Percentiles rank a stretch among this genome's conserved stretches.
These are phyloP conservation scores for Hippoglossus hippoglossus DNA, from an alignment of 2,797 vertebrate genomes.

Conservation along the genomic window DNA sequence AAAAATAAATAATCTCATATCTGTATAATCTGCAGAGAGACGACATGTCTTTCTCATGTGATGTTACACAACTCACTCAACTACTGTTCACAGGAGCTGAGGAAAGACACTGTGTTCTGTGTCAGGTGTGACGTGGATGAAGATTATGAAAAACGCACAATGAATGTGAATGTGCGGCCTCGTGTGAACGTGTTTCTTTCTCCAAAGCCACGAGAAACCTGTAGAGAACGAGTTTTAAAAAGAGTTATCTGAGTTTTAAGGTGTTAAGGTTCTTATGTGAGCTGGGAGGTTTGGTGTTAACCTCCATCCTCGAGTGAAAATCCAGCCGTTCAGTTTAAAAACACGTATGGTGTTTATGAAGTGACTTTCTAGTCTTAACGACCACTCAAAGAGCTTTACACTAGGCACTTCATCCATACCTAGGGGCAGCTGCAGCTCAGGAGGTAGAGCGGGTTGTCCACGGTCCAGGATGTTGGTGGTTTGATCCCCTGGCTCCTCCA, in stretches of 20 bases:
- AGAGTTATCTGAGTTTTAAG: slow-evolving; percentile 42
- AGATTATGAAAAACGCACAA: slow-evolving; percentile 34
- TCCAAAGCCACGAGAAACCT: slow-evolving; percentile 31
- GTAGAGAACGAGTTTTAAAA: slow-evolving; percentile 28
- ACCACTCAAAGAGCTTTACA: not conserved
- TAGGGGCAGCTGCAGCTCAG: no score
- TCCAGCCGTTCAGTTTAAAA: slow-evolving; percentile 12
- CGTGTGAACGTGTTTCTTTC: slow-evolving; percentile 21
- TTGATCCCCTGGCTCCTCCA: no score
- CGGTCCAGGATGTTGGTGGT: no score
- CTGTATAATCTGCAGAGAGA: not conserved
- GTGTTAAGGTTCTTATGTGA: slow-evolving; percentile 56
- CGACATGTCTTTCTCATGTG: not conserved
- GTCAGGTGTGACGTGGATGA: slow-evolving; percentile 12
- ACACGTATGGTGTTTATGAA: not conserved
- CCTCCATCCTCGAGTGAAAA: slow-evolving; percentile 27
- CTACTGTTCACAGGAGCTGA: not conserved
- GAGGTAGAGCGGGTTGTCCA: no score
- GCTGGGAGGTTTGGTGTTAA: slow-evolving; percentile 29
- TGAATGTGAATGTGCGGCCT: slow-evolving; percentile 14
- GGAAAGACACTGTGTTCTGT: slow-evolving; percentile 6
- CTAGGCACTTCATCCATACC: not conserved
- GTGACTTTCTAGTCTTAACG: not conserved
- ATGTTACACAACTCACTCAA: not conserved
- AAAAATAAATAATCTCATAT: not conserved